Evolutionary conservation across 2,113 vertebrate genomes (phyloP), one percentile per base, ranked within the genome.

Genomic region (Strigops habroptila): DNA sequence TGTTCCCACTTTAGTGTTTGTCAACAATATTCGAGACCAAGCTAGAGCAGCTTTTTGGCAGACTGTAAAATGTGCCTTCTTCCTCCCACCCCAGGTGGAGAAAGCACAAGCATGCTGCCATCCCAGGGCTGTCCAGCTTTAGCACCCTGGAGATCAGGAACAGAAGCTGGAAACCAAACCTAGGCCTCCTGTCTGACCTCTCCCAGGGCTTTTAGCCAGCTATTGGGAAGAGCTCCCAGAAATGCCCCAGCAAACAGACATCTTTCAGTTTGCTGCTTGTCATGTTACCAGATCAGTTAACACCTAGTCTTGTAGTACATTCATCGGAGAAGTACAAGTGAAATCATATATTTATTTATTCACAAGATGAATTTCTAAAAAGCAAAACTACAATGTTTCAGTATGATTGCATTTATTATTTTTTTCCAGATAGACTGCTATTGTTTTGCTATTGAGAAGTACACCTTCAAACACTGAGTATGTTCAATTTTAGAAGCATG

Each of bases 301-400:
- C 30, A 30, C 25, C 49, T 23, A 53, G 44, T 33, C 76, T 57
- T 21, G n/a, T 10, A 77, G 27, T 33, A 88, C 83, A 81, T 46
- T 74, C 13, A 39, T 12, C 0, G 0, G 30, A 80, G 13, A 87
- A 77, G 14, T 51, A 75, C 37, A 86, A 62, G 69, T 0, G 0
- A 57, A 88, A 46, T 18, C 37, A 75, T 53, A 51, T 25, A 43
- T 55, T 37, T 62, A 80, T 73, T 73, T 67, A 59, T 17, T 83
- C 73, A 68, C 48, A 75, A 24, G 44, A 67, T 14, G 0, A 25
- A 82, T 84, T 81, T 91, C 65, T 88, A 62, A 71, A 70, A 86
- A 55, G n/a, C 30, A 88, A 84, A 82, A 8, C 7, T 6, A 65
- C 16, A 80, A 22, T 24, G 55, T 76, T 94, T 82, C 49, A 82